Evolutionary conservation across 2,888 invertebrate genomes (phyloP), one percentile per base, ranked within the genome.

Genomic region (Bombylius major): DNA sequence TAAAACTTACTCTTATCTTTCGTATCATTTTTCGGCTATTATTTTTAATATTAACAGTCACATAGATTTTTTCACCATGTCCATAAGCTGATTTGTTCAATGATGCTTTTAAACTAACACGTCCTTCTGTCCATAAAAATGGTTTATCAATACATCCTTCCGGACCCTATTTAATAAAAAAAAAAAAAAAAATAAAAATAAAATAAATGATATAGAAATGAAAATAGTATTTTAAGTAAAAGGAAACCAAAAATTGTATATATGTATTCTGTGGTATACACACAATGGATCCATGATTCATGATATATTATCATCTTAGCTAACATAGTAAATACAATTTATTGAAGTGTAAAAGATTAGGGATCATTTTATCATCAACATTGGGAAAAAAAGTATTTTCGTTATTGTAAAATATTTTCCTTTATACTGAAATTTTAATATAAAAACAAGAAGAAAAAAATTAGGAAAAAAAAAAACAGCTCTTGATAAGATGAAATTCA

Each of bases 1-100:
- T n/a, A 8, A 9, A 1, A 42, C 39, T 11, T 70, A 89, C 89
- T 83, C 88, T 85, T 66, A 90, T 83, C 65, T 87, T 79, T 61
- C 86, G 78, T 14, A 90, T 84, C 55, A 87, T 86, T 72, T 87
- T 88, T 67, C 82, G 84, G 64, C 87, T 88, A 67, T 84, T 84
- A 70, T 91, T 90, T 62, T 78, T 79, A 54, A 90, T 78, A 60
- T 80, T 76, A 46, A 89, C 81, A 64, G 79, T 81, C 7, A 89
- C 85, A 61, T 78, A 77, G 61, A 91, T 78, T 32, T 83, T 79
- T 65, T 90, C 89, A 1, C 87, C 89, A 67, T 89, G 88, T 13
- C 82, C 81, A 70, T 89, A 90, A 59, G 83, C 82, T 39, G 84
- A 82, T 65, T 84, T 86, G 72, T 89, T 86, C 62, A 91, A 75